Percentiles rank a stretch among this genome's conserved stretches.
These are phyloP conservation scores for Novumbra hubbsi DNA, from an alignment of 2,797 vertebrate genomes.

Conservation along the genomic window DNA sequence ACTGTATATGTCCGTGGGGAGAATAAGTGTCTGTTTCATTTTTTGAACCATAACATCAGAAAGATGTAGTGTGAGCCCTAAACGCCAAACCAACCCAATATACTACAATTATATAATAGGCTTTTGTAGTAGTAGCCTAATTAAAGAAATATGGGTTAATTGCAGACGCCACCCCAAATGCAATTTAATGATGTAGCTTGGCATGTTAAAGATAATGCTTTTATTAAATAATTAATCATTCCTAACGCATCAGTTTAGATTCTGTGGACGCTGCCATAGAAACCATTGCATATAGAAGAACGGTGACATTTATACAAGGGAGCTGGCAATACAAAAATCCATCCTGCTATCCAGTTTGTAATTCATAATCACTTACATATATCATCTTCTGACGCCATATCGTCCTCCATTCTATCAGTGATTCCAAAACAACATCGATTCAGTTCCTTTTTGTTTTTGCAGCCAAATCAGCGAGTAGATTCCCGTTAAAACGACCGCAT, in stretches of 20 bases:
- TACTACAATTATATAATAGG: neutral
- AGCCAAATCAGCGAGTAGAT: too few species aligned
- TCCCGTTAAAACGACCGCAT: neutral
- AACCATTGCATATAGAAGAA: neutral
- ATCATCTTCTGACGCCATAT: conserved; percentile 69
- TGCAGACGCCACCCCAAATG: neutral
- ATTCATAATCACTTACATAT: conserved; percentile 59
- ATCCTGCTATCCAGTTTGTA: neutral
- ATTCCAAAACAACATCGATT: conserved; percentile 1
- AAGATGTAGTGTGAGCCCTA: too few species aligned
- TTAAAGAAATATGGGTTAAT: too few species aligned
- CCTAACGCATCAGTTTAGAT: neutral
- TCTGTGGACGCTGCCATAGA: neutral
- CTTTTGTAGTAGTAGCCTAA: neutral
- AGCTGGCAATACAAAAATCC: neutral
- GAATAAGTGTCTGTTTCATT: too few species aligned
- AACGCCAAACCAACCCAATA: too few species aligned
- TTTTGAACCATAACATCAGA: too few species aligned
- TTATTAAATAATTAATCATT: neutral
- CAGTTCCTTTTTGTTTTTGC: neutral
- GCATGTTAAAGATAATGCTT: neutral
- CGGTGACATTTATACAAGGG: neutral
- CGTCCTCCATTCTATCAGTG: conserved; percentile 62
- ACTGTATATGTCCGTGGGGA: too few species aligned
- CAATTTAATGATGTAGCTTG: neutral